Evolutionary conservation across 2,797 vertebrate species (phyloP), one percentile per base, ranked within the genome.

Genomic region (Aotus griseimembra): DNA sequence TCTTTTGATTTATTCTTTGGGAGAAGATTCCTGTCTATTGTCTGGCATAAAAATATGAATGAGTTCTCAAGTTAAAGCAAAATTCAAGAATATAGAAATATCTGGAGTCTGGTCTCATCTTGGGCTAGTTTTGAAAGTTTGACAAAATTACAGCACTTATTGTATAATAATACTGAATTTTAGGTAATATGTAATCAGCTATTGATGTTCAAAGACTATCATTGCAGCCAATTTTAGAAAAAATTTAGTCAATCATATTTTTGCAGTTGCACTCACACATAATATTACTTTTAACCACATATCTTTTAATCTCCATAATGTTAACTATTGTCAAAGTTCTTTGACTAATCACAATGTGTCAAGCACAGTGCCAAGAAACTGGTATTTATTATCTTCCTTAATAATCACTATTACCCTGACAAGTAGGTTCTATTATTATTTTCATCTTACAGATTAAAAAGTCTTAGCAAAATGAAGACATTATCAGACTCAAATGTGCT

Each of bases 221-320:
- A 81, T 64, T 82, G 52, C 2, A 75, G 52, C 5, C 73, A 88
- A 12, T 91, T 97, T 96, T 87, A 86, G 88, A 81, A 93, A 94
- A 88, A 81, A 52, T 5, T n/a, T 77, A 75, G 2, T 58, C 33
- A 48, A 26, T 55, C 7, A 19, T 7, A 82, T 19, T 70, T 88
- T 90, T 93, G 19, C 30, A 0, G 55, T 7, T 88, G 70, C 44
- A 7, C 22, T 93, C 39, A 83, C 41, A 86, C n/a, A 9, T 80
- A 57, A 84, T 22, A n/a, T 5, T 82, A 93, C 86, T 58, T 72
- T 12, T 26, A 94, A 1, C 2, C 46, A 39, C 14, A 84, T 1
- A 90, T 11, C 20, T 20, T 11, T 90, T 33, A 9, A 90, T 92
- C 26, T 93, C 52, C 57, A 41, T 44, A 41, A 46, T 93, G 44